These are phyloP conservation scores for Polyommatus iphigenia DNA, from an alignment of 2,888 invertebrate species.

Conservation along the genomic window DNA sequence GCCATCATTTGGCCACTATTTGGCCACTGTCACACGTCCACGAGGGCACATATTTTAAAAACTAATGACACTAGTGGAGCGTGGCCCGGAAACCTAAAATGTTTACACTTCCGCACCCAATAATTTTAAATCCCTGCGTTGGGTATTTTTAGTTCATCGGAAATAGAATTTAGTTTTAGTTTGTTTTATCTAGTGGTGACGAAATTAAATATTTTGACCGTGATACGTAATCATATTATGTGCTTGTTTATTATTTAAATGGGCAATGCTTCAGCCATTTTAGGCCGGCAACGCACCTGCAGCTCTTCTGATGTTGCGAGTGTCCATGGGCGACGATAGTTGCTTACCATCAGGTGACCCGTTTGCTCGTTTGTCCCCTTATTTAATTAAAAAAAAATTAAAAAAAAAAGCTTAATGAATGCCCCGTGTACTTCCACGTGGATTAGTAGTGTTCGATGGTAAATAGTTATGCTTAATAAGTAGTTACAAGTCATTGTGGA, in stretches of 20 bases:
- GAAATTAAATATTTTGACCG: not conserved
- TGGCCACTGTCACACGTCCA: slow-evolving; percentile 33
- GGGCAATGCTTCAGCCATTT: not conserved
- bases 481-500: no score
- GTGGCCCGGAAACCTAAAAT: slow-evolving; percentile 25
- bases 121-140: not conserved
- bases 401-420: no score
- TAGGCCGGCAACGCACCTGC: no score
- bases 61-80: slow-evolving; percentile 42
- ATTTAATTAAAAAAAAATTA: no score
- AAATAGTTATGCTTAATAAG: no score
- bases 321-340: no score
- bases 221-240: not conserved
- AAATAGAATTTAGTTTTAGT: not conserved
- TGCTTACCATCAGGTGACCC: no score
- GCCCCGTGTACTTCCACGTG: no score
- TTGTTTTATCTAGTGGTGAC: not conserved
- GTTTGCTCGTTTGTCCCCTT: no score
- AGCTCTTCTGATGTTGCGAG: no score
- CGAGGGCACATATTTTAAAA: slow-evolving; percentile 49
- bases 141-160: not conserved
- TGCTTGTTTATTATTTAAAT: not conserved
- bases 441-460: no score
- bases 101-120: not conserved
- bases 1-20: not conserved